Evolutionary conservation across 2,888 invertebrate species (phyloP), one percentile per base, ranked within the genome.

Genomic region (Callyntrura guangdongensis): DNA sequence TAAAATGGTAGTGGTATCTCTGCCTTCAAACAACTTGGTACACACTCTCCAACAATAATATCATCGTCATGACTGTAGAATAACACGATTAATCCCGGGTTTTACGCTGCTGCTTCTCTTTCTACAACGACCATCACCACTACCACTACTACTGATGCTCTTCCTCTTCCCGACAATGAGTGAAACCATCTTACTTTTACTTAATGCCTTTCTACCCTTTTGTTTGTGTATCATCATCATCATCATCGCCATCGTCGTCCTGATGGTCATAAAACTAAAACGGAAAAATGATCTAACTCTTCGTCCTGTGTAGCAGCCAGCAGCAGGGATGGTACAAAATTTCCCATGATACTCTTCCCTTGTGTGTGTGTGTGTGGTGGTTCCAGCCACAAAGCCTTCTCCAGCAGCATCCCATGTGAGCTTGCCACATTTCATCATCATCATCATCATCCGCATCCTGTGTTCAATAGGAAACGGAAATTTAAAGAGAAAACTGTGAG

Each of bases 351-450:
- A 72, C 20, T 72, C 47, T 14, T 47, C 11, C 11, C 9, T 14
- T 47, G 11, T 17, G 12, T 4, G 74, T 81, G 77, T 4, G 17
- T 79, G 77, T 53, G 22, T 81, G n/a, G 45, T 64, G 82, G 49
- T 45, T 86, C 36, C 56, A 86, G 86, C 86, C 86, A 86, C 86
- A 86, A 86, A 86, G 86, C 86, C 85, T 85, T 36, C 25, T 81
- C 47, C 27, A 47, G 74, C 17, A 49, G 14, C 79, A 59, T 77
- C 61, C n/a, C n/a, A n/a, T n/a, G n/a, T n/a, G n/a, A n/a, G n/a
- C n/a, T n/a, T n/a, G n/a, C n/a, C n/a, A n/a, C n/a, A n/a, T n/a
- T n/a, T n/a, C n/a, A n/a, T n/a, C n/a, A n/a, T n/a, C n/a, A n/a
- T n/a, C n/a, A n/a, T n/a, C n/a, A n/a, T n/a, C n/a, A n/a, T n/a